A percentile compares a stretch with the other conserved stretches of the same genome.
These are phyloP conservation scores for Conchocele bisecta DNA, from an alignment of 2,888 invertebrate genomes.

Conservation along the genomic window DNA sequence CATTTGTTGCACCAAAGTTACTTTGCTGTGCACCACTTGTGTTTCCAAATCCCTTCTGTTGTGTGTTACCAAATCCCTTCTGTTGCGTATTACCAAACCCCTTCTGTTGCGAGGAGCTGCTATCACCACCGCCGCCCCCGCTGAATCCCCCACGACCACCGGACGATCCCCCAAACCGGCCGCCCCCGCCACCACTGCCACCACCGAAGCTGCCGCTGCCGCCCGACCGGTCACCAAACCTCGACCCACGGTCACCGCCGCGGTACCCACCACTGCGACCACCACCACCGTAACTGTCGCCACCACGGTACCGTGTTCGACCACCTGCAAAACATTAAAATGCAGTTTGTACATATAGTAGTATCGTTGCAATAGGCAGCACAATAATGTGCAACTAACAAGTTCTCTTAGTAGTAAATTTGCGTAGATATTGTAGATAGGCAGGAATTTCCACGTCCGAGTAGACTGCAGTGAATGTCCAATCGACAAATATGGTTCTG, in stretches of 20 bases:
- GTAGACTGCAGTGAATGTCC: too few species aligned
- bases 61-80: conserved; percentile 17
- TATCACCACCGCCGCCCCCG: conserved; percentile 17
- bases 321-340: too few species aligned
- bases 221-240: conserved; percentile 31
- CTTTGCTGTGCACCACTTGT: neutral
- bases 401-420: neutral
- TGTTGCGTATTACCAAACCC: conserved; percentile 25
- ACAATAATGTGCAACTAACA: neutral
- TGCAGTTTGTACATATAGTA: too few species aligned
- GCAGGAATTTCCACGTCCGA: too few species aligned
- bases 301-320: conserved; percentile 22
- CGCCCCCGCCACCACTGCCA: conserved; percentile 30
- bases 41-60: conserved; percentile 20
- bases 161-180: conserved; percentile 40
- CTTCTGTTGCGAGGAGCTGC: neutral
- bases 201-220: conserved; percentile 22
- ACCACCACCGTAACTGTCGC: conserved; percentile 26
- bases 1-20: neutral
- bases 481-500: too few species aligned
- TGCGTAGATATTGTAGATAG: too few species aligned
- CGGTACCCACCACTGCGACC: conserved; percentile 32
- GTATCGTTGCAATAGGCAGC: neutral
- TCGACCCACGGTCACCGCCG: conserved; percentile 34
- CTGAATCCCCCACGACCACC: conserved; percentile 36